Evolutionary conservation across 2,113 vertebrate species (phyloP).

Genomic region (Malurus cyaneus): DNA sequence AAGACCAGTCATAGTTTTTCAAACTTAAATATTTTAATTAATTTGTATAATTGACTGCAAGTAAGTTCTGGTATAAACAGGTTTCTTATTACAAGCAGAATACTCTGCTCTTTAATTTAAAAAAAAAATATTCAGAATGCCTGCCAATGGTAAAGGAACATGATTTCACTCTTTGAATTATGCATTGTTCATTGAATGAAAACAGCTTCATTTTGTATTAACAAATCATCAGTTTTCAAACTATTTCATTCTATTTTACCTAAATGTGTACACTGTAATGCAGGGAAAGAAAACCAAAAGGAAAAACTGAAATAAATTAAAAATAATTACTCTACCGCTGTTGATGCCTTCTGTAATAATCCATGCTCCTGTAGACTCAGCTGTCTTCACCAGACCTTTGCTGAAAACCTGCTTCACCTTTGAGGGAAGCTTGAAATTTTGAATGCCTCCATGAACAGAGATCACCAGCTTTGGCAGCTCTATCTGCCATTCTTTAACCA

Average conservation of each 20-base stretch:
- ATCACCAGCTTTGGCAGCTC: constrained; percentile 92
- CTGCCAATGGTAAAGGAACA: background rate
- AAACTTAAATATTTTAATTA: background rate
- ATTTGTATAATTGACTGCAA: background rate
- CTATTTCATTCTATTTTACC: background rate
- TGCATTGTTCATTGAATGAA: background rate
- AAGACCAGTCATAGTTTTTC: background rate
- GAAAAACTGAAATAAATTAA: background rate
- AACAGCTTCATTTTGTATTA: background rate
- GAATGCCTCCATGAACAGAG: constrained; percentile 88
- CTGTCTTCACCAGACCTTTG: constrained; percentile 89
- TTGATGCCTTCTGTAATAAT: constrained; percentile 95
- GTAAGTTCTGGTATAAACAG: background rate
- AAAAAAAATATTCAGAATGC: background rate
- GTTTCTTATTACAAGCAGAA: background rate
- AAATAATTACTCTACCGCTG: constrained; percentile 74
- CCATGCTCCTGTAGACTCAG: constrained; percentile 93
- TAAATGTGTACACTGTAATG: background rate
- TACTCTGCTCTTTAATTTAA: background rate
- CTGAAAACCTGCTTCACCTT: constrained; percentile 88
- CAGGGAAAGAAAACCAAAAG: background rate
- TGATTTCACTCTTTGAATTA: background rate
- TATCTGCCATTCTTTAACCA: constrained; percentile 96
- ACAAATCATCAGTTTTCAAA: background rate
- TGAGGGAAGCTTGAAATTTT: constrained; percentile 86